A percentile compares a stretch with the other conserved stretches of the same genome.
Evolutionary conservation across 2,888 invertebrate species (phyloP).

Genomic region (Netelia fuscicornis): DNA sequence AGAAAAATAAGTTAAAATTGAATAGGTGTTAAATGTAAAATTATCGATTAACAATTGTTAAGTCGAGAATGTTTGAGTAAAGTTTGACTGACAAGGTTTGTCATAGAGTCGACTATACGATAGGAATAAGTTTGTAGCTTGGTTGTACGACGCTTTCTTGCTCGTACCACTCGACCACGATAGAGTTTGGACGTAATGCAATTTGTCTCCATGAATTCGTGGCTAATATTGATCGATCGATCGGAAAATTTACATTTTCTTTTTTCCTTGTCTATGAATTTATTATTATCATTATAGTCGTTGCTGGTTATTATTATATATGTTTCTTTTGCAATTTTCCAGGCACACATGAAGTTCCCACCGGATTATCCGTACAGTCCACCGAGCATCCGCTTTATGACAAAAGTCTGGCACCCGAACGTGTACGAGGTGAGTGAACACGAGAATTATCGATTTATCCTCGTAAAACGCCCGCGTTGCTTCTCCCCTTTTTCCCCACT

Average conservation of each 20-base stretch:
- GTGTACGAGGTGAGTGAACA: slow-evolving; percentile 96
- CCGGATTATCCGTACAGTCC: slow-evolving; percentile 99
- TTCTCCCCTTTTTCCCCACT: slow-evolving; percentile 48
- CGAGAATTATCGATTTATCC: slow-evolving; percentile 75
- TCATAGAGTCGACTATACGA: too few species aligned
- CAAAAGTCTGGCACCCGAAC: slow-evolving; percentile 99
- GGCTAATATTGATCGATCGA: background rate
- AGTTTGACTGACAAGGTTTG: too few species aligned
- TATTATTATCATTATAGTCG: background rate
- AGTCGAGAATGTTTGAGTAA: background rate
- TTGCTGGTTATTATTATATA: background rate
- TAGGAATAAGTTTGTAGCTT: too few species aligned
- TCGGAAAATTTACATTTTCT: slow-evolving; percentile 3
- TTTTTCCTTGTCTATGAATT: background rate
- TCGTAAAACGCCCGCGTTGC: slow-evolving; percentile 61
- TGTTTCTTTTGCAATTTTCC: slow-evolving; percentile 84
- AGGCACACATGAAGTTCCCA: slow-evolving; percentile 99
- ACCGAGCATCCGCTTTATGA: slow-evolving; percentile 98
- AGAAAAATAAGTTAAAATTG: too few species aligned
- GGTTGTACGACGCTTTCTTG: too few species aligned
- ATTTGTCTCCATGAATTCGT: too few species aligned
- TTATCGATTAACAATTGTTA: background rate
- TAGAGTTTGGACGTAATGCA: too few species aligned
- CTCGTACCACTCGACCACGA: too few species aligned
- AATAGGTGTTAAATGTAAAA: too few species aligned